These are phyloP conservation scores for Loriculus beryllinus DNA, from an alignment of 2,797 vertebrate species.

Conservation along the genomic window DNA sequence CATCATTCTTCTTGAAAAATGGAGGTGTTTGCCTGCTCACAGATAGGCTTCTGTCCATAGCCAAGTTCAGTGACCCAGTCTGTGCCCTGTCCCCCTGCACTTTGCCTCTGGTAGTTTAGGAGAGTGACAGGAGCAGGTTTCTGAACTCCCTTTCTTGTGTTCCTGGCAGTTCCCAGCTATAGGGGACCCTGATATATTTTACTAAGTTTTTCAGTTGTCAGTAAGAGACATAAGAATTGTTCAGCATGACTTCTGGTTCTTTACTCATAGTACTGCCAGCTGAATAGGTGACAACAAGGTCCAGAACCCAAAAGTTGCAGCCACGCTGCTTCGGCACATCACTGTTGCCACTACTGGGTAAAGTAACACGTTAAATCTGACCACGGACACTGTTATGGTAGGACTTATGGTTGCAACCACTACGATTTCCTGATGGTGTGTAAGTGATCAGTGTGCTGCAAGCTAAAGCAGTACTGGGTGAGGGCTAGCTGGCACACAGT, in stretches of 20 bases:
- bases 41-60: background rate
- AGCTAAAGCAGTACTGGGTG: background rate
- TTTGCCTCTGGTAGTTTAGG: background rate
- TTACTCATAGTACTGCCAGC: background rate
- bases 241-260: background rate
- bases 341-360: background rate
- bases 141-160: background rate
- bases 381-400: accelerated
- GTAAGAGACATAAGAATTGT: background rate
- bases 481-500: background rate
- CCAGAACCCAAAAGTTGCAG: background rate
- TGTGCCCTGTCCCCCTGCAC: background rate
- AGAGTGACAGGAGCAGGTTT: background rate
- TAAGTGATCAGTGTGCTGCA: background rate
- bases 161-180: background rate
- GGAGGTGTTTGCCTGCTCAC: background rate
- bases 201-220: background rate
- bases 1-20: background rate
- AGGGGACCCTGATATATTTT: background rate
- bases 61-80: background rate
- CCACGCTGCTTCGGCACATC: background rate
- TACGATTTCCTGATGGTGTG: background rate
- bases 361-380: background rate
- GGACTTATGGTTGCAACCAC: background rate
- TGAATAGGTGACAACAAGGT: background rate